Base-by-base conservation (phyloP, 2,888 invertebrate species). In the Steinernema scapterisci region DNA sequence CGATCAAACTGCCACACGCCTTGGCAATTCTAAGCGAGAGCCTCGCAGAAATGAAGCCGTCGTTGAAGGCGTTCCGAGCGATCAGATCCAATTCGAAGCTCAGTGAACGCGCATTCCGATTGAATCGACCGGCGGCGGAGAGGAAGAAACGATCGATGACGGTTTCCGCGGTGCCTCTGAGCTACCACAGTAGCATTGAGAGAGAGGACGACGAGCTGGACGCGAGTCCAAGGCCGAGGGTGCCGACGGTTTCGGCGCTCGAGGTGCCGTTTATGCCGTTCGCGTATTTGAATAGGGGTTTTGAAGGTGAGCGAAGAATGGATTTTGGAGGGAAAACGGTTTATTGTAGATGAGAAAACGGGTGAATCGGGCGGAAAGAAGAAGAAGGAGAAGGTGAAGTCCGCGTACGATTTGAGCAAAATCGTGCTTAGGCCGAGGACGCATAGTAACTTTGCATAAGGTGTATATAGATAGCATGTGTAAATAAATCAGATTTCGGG, bases 21-120 rank as follows among this genome's bases (percentile, higher is more conserved):
- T 38, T 63, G 31, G 63, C 63, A 25, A 63, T 63, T n/a, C 63
- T 63, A 1, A 63, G 63, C 63, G 63, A 63, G 63, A 63, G 63
- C 31, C 5, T 63, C 1, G 63, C 63, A 1, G 63, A 63, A 21
- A 63, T 63, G 16, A 27, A 27, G 31, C 63, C 63, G 1, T 27
- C 16, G 1, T 23, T n/a, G 11, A 27, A 6, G 7, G 27, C 19
- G 21, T 54, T 54, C 54, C 54, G 54, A 25, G 54, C 54, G 3
- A 54, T 54, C 5, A 27, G 63, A 3, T 63, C 63, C 11, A 63
- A 63, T 31, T 63, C 63, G 1, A 63, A 63, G 63, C 27, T 63
- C 1, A 63, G 63, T 31, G 63, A 63, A 13, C 63, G 63, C 11
- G 63, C 16, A 1, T n/a, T 63, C 16, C 11, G 63, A 3, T 16